These are phyloP conservation scores for Trichacis sp. DNA, from an alignment of 2,888 invertebrate genomes.

Conservation along the genomic window DNA sequence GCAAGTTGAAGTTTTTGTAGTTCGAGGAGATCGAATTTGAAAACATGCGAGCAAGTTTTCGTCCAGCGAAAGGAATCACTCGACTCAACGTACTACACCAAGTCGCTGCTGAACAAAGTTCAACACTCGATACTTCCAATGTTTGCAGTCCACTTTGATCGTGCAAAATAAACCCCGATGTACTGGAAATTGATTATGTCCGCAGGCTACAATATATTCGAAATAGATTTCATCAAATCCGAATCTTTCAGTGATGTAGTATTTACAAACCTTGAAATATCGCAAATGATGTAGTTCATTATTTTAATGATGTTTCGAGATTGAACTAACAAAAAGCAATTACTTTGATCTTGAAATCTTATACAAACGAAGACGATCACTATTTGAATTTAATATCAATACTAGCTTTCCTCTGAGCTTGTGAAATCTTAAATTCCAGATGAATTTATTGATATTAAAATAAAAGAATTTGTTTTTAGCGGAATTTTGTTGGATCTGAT, in stretches of 20 bases:
- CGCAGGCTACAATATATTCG: not conserved
- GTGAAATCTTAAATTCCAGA: no score
- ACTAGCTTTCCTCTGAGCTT: no score
- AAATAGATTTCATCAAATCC: no score
- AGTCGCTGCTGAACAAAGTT: not conserved
- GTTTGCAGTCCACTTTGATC: conserved; percentile 14
- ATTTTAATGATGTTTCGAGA: no score
- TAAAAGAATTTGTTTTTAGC: no score
- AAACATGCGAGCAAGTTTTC: conserved; percentile 8
- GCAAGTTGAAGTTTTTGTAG: conserved; percentile 9
- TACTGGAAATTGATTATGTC: not conserved
- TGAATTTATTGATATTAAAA: no score
- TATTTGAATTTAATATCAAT: no score
- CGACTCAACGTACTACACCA: conserved; percentile 17
- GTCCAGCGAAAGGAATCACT: conserved; percentile 7
- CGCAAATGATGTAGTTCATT: no score
- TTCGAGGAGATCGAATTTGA: conserved; percentile 23
- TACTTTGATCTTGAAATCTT: no score
- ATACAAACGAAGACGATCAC: no score
- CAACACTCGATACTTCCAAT: conserved; percentile 22
- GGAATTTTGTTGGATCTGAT: no score
- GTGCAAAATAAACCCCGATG: conserved; percentile 1
- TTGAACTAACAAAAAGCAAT: no score
- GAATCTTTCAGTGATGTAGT: not conserved
- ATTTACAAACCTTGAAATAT: not conserved